Percentiles rank a stretch among this genome's conserved stretches.
phyloP scores from a whole-genome alignment of 2,888 invertebrate species.

The Stramonita haemastoma region DNA sequence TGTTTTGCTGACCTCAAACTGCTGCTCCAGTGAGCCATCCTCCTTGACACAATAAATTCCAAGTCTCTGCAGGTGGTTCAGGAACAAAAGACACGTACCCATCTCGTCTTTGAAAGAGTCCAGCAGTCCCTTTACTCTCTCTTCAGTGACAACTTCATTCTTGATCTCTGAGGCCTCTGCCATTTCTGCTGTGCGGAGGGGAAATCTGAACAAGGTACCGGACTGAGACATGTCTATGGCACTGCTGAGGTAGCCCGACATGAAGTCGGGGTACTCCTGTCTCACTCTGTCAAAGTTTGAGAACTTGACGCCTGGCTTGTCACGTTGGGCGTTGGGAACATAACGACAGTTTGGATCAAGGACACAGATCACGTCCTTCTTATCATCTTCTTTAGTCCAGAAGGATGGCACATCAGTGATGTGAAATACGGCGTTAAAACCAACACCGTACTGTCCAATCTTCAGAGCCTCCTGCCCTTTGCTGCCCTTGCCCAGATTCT shows the following conservation, averaged over 20 bases:
- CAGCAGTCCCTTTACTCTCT: not conserved
- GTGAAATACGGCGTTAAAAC: conserved; percentile 76
- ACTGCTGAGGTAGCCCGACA: conserved; percentile 63
- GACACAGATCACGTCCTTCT: conserved; percentile 55
- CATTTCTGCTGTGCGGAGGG: conserved; percentile 63
- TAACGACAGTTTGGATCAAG: conserved; percentile 66
- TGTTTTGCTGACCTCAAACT: conserved; percentile 43
- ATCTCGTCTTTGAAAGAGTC: conserved; percentile 17
- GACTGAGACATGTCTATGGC: conserved; percentile 47
- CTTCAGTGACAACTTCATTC: conserved; percentile 32
- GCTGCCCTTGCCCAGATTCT: conserved; percentile 71
- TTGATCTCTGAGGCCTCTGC: conserved; percentile 62
- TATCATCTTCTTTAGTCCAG: conserved; percentile 60
- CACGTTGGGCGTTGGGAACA: conserved; percentile 51
- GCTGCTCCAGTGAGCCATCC: conserved; percentile 12
- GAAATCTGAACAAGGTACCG: conserved; percentile 72
- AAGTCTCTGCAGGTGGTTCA: conserved; percentile 30
- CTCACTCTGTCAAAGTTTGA: conserved; percentile 47
- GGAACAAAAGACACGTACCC: conserved; percentile 27
- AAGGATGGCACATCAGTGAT: conserved; percentile 75
- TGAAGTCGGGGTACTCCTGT: conserved; percentile 56
- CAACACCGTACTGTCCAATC: conserved; percentile 75
- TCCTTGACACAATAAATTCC: conserved; percentile 22
- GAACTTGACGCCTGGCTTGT: conserved; percentile 57
- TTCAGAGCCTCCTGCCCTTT: conserved; percentile 70